Conservation (phyloP, 2,113 vertebrate species). For the Blennius ocellaris region DNA sequence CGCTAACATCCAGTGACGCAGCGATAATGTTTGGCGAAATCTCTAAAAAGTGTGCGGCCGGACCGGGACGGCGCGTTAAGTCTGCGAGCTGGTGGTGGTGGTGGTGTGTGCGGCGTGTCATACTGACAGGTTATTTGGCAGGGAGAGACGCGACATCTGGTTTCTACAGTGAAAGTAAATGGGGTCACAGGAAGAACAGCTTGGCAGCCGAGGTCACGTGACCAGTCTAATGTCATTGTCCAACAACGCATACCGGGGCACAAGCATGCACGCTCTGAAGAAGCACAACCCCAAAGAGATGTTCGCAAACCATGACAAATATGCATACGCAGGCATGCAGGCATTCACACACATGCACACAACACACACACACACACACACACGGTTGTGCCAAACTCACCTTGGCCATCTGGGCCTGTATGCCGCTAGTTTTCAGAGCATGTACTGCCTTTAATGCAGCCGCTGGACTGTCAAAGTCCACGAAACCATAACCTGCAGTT, state of each 20-base stretch:
- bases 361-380: conserved; percentile 18
- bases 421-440: conserved; percentile 95
- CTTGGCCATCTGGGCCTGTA: conserved; percentile 99
- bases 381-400: conserved; percentile 79
- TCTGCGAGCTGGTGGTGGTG: conserved; percentile 35
- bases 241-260: conserved; percentile 46
- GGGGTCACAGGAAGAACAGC: conserved; percentile 77
- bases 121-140: conserved; percentile 72
- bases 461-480: conserved; percentile 97
- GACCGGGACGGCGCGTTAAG: conserved; percentile 14
- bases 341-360: too few relatives aligned
- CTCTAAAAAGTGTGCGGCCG: not conserved
- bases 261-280: conserved; percentile 17
- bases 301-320: conserved; percentile 54
- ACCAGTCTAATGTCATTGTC: conserved; percentile 67
- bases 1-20: conserved; percentile 21
- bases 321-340: conserved; percentile 8
- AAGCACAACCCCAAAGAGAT: conserved; percentile 43
- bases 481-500: conserved; percentile 95
- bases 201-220: conserved; percentile 74
- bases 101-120: conserved; percentile 40
- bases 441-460: conserved; percentile 98
- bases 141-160: conserved; percentile 70
- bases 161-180: conserved; percentile 76
- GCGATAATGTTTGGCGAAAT: conserved; percentile 22